A percentile compares a stretch with the other conserved stretches of the same genome.
Evolutionary conservation across 2,797 vertebrate species (phyloP).

Genomic region (Caiman crocodilus): DNA sequence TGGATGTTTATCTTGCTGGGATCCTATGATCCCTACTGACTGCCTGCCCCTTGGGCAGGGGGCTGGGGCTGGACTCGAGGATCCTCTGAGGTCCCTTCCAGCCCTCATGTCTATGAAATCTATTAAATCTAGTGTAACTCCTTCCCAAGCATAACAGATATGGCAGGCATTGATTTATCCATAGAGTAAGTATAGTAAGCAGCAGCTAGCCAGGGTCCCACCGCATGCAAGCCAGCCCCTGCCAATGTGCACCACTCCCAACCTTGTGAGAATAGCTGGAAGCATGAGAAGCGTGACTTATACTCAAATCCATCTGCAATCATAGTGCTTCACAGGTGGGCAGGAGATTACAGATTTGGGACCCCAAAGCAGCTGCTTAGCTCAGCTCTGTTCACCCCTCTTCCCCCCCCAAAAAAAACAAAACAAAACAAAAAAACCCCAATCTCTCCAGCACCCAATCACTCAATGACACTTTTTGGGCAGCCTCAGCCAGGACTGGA

Average conservation of each 20-base stretch:
- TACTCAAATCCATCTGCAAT: neutral
- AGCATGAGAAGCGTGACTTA: neutral
- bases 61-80: too few relatives aligned
- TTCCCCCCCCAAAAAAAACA: too few relatives aligned
- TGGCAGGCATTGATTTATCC: neutral
- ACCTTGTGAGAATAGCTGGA: neutral
- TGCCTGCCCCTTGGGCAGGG: too few relatives aligned
- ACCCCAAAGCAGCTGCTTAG: neutral
- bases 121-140: neutral
- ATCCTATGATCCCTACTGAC: too few relatives aligned
- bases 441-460: neutral
- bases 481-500: neutral
- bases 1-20: too few relatives aligned
- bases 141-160: neutral
- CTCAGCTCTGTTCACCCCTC: neutral
- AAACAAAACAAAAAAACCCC: neutral
- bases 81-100: too few relatives aligned
- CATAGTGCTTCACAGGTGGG: neutral
- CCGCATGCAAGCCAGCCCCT: neutral
- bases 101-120: too few relatives aligned
- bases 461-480: neutral
- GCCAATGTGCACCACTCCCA: neutral
- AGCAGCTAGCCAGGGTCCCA: neutral
- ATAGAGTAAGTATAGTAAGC: neutral
- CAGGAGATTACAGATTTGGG: neutral